phyloP scores from a whole-genome alignment of 2,888 invertebrate genomes.

The Dendrolimus houi region DNA sequence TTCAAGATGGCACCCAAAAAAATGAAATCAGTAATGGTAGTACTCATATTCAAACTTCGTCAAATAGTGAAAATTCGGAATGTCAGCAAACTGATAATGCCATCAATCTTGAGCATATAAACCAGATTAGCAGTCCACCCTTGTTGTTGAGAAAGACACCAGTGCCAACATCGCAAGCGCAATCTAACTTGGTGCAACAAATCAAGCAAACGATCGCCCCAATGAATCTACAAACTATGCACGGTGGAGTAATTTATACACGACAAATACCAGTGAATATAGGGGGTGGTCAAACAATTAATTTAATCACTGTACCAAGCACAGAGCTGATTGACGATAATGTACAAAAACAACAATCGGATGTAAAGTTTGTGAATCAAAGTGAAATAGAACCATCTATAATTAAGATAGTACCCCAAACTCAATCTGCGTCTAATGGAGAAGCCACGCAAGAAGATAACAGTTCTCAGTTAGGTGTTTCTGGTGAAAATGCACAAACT shows the following conservation, averaged over 20 bases:
- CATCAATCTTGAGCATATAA: conserved; percentile 52
- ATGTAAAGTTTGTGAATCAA: conserved; percentile 34
- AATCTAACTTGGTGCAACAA: conserved; percentile 55
- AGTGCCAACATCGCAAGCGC: conserved; percentile 43
- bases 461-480: conserved; percentile 29
- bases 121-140: conserved; percentile 54
- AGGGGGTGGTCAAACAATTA: conserved; percentile 74
- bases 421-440: conserved; percentile 30
- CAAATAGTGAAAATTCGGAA: conserved; percentile 34
- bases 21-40: conserved; percentile 38
- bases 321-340: conserved; percentile 61
- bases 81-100: conserved; percentile 43
- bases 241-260: conserved; percentile 83
- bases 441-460: conserved; percentile 32
- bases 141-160: conserved; percentile 50
- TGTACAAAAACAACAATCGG: conserved; percentile 50
- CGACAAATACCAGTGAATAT: conserved; percentile 82
- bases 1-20: conserved; percentile 60
- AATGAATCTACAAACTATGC: conserved; percentile 78
- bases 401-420: conserved; percentile 65
- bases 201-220: conserved; percentile 71
- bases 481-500: conserved; percentile 41
- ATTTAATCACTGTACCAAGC: conserved; percentile 72
- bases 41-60: conserved; percentile 29
- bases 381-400: conserved; percentile 57